Conservation (phyloP, 2,797 vertebrate species). For the Rhinoraja longicauda region DNA sequence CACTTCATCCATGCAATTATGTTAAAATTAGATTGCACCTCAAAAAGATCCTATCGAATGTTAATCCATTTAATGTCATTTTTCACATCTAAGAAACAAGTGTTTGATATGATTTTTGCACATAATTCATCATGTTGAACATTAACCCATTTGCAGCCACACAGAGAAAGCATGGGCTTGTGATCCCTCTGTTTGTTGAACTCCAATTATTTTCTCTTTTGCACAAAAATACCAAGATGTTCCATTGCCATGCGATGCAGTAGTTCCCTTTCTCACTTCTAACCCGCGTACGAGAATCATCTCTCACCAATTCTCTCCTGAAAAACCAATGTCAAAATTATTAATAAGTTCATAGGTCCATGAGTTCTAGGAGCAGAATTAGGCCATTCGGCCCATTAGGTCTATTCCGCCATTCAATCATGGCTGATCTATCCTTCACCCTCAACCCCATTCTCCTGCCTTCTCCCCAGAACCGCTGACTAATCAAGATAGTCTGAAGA, state of each 20-base stretch:
- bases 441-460: no score
- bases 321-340: no score
- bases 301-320: no score
- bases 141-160: constrained; percentile 5
- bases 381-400: no score
- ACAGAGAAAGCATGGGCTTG: not conserved
- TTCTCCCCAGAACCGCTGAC: no score
- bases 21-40: constrained; percentile 31
- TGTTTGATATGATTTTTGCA: constrained; percentile 7
- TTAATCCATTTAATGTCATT: constrained; percentile 26
- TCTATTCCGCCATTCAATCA: no score
- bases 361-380: no score
- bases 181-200: not conserved
- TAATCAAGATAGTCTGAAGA: no score
- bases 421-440: no score
- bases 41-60: not conserved
- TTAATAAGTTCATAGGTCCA: no score
- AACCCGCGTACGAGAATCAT: not conserved
- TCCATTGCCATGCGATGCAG: not conserved
- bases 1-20: constrained; percentile 28
- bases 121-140: not conserved
- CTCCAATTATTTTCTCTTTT: not conserved
- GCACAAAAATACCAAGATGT: not conserved
- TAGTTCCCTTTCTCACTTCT: not conserved
- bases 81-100: constrained; percentile 29